Evolutionary conservation across 1,140 invertebrate genomes (phyloP).

Genomic region (Tenebrio molitor): DNA sequence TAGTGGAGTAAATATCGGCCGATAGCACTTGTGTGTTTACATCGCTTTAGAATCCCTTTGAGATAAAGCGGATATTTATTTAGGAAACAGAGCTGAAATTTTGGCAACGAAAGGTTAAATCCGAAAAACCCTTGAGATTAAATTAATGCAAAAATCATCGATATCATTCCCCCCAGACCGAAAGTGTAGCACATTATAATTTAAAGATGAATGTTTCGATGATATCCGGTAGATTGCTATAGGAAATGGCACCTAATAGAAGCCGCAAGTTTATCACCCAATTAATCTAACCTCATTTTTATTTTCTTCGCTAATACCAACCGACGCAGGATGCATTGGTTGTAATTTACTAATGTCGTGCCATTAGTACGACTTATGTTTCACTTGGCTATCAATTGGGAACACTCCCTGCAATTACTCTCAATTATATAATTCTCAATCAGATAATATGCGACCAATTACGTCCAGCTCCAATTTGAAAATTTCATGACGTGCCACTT

Average conservation of each 20-base stretch:
- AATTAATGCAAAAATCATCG: no score
- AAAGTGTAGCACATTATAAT: no score
- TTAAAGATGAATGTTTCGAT: background rate
- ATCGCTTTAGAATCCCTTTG: no score
- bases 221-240: slow-evolving; percentile 9
- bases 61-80: no score
- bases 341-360: slow-evolving; percentile 7
- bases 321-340: slow-evolving; percentile 3
- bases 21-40: no score
- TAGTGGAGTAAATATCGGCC: no score
- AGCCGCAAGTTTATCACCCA: slow-evolving; percentile 15
- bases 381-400: slow-evolving; percentile 20
- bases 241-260: slow-evolving; percentile 4
- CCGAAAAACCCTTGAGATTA: no score
- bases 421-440: slow-evolving; percentile 12
- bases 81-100: no score
- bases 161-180: background rate
- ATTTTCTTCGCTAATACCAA: background rate
- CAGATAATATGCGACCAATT: slow-evolving; percentile 1
- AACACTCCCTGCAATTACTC: slow-evolving; percentile 9
- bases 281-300: slow-evolving; percentile 13
- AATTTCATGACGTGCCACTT: no score
- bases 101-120: no score
- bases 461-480: no score
- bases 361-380: background rate